phyloP scores from a whole-genome alignment of 1,140 invertebrate genomes.

The Drosophila aff. region DNA sequence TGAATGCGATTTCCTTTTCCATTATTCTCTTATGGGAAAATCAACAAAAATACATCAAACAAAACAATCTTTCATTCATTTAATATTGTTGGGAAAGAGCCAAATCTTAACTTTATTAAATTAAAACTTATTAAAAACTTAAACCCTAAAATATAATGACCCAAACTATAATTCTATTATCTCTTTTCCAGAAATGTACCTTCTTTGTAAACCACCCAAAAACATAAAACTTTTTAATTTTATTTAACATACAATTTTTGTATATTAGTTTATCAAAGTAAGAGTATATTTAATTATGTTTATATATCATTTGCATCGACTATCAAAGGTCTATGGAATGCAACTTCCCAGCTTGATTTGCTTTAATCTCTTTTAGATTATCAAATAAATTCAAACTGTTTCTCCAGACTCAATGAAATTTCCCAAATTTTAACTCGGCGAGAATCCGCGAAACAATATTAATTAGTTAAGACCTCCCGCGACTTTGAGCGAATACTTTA shows the following conservation, averaged over 20 bases:
- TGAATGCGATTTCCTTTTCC: not conserved
- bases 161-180: no score
- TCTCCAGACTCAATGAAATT: not conserved
- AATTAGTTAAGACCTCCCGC: constrained; percentile 11
- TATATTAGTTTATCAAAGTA: not conserved
- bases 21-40: not conserved
- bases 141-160: no score
- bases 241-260: no score
- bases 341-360: not conserved
- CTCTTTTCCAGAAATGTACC: no score
- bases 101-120: not conserved
- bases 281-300: not conserved
- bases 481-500: constrained; percentile 14
- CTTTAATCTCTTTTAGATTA: not conserved
- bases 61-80: not conserved
- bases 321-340: not conserved
- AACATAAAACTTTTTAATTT: no score
- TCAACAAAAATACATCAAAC: not conserved
- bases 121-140: not conserved
- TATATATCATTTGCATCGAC: not conserved
- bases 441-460: constrained; percentile 11
- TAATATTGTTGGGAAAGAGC: not conserved
- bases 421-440: not conserved
- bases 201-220: no score
- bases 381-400: not conserved